Evolutionary conservation across 1,140 invertebrate species (phyloP).

Genomic region (Cydia amplana): DNA sequence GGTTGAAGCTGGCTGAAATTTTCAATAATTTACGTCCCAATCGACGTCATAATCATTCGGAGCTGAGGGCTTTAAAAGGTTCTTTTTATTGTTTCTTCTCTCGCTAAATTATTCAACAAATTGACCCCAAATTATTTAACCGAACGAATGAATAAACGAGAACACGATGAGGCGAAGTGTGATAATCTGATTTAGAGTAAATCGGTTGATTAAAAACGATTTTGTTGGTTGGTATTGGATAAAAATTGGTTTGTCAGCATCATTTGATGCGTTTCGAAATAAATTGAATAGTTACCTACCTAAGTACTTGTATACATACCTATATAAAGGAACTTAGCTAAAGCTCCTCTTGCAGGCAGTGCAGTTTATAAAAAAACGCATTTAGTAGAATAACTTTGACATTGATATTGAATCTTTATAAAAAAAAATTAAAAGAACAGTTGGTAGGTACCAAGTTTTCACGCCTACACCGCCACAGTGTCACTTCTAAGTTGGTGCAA

Average conservation of each 20-base stretch:
- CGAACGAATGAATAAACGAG: conserved; percentile 31
- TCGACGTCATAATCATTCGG: conserved; percentile 27
- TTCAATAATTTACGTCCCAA: conserved; percentile 21
- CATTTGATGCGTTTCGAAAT: background rate
- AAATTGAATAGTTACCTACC: background rate
- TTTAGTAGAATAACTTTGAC: too few species aligned
- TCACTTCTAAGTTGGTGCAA: too few species aligned
- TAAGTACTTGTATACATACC: background rate
- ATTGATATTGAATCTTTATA: too few species aligned
- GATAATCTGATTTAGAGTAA: conserved; percentile 22
- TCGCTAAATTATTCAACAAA: conserved; percentile 36
- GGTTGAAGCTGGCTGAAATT: background rate
- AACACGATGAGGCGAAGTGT: background rate
- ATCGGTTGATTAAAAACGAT: conserved; percentile 38
- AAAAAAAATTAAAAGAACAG: too few species aligned
- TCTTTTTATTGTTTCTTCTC: conserved; percentile 36
- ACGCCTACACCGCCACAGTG: too few species aligned
- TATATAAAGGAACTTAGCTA: background rate
- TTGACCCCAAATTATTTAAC: conserved; percentile 40
- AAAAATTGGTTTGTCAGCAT: background rate
- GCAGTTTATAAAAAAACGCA: too few species aligned
- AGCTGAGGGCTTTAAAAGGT: conserved; percentile 25
- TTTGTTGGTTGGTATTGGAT: conserved; percentile 22
- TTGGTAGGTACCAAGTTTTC: too few species aligned
- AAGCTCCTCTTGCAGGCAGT: too few species aligned